Evolutionary conservation across 2,797 vertebrate genomes (phyloP), one percentile per base, ranked within the genome.

Genomic region (Notolabrus celidotus): DNA sequence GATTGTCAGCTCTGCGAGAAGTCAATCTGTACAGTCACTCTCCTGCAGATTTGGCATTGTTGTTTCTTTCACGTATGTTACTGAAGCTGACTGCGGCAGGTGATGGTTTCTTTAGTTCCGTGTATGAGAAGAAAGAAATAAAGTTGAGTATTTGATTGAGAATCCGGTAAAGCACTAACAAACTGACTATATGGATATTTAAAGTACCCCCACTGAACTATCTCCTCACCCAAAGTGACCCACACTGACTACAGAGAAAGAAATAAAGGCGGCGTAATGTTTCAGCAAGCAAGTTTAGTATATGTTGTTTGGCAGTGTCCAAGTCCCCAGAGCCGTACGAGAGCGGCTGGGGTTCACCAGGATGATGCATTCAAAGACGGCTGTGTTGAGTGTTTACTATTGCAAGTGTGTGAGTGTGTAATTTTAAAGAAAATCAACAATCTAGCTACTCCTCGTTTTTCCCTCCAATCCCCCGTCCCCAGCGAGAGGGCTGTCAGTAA

Each of bases 311-410:
- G 93, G 93, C 93, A 93, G 92, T 93, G 92, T 94, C 93, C 92
- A 90, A 90, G 91, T 73, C 92, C 92, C 91, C 88, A 84, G 91
- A 91, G 91, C 91, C 85, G 73, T 89, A 75, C 91, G 92, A 88
- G 88, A 39, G 90, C 94, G 88, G 92, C 94, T 85, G 92, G 94
- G 93, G 93, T 93, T 92, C 87, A 89, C 86, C 83, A 20, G 78
- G 87, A 85, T 93, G 89, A 89, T 82, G 88, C 74, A 41, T 87
- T 95, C 77, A 72, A 76, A 94, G 74, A 95, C 67, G 82, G 38
- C 25, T 57, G 72, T 67, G 76, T 65, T 52, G 81, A 67, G 63
- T 82, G 67, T 82, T 67, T 23, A 64, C 78, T 85, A 71, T 79
- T 84, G 88, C 63, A 36, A 83, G 63, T 66, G 69, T 78, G 82